These are phyloP conservation scores for Zaprionus nigranus DNA, from an alignment of 1,140 invertebrate species.

Conservation along the genomic window DNA sequence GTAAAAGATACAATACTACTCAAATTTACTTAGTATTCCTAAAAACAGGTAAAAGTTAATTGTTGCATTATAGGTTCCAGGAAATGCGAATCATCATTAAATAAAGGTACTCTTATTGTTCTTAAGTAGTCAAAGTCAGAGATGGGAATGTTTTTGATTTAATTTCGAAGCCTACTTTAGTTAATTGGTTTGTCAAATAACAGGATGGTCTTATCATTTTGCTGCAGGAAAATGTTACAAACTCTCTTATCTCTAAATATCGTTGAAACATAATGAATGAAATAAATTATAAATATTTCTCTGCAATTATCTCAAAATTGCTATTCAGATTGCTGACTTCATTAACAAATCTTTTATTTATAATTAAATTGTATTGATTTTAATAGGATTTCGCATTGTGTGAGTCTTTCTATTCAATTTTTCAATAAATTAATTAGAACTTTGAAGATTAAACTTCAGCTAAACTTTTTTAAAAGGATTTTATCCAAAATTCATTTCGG, in stretches of 20 bases:
- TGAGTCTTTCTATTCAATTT: too few relatives aligned
- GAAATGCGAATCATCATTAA: background rate
- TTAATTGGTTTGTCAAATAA: background rate
- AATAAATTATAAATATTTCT: too few relatives aligned
- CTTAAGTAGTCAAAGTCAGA: background rate
- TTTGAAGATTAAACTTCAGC: conserved; percentile 15
- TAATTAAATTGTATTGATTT: background rate
- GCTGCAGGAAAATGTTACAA: background rate
- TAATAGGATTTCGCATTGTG: too few relatives aligned
- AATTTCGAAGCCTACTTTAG: background rate
- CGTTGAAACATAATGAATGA: too few relatives aligned
- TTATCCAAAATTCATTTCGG: conserved; percentile 15
- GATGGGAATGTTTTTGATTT: background rate
- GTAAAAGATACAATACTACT: too few relatives aligned
- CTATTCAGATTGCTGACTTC: too few relatives aligned
- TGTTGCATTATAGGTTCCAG: background rate
- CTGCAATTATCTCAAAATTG: too few relatives aligned
- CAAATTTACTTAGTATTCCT: background rate
- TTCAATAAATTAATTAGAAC: conserved; percentile 60
- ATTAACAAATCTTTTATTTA: too few relatives aligned
- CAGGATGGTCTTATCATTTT: too few relatives aligned
- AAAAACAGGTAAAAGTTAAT: background rate
- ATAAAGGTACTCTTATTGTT: background rate
- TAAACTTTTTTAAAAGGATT: conserved; percentile 14
- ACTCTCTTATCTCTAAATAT: too few relatives aligned